A percentile compares a stretch with the other conserved stretches of the same genome.
These are phyloP conservation scores for Abrostola triplasia DNA, from an alignment of 2,888 invertebrate genomes.

Conservation along the genomic window DNA sequence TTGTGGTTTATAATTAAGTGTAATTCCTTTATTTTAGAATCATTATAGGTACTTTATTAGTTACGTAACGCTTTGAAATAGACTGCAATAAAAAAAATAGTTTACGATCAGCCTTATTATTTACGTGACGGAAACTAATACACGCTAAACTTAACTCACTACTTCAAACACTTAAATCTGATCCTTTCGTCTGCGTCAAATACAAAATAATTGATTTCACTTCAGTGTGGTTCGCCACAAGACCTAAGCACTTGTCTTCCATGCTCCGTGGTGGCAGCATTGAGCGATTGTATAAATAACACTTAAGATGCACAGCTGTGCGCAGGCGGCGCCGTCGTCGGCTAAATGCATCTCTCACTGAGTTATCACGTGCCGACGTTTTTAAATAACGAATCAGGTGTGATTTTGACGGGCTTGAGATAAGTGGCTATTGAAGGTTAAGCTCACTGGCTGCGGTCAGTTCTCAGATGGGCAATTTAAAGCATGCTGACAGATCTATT, in stretches of 20 bases:
- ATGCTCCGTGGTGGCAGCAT: background rate
- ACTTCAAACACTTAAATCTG: too few species aligned
- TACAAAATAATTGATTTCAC: background rate
- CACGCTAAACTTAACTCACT: background rate
- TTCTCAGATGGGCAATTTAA: background rate
- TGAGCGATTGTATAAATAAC: slow-evolving; percentile 6
- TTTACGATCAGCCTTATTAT: too few species aligned
- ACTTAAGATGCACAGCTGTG: slow-evolving; percentile 34
- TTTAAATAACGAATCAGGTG: slow-evolving; percentile 20
- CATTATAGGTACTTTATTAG: too few species aligned
- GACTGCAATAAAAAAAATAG: too few species aligned
- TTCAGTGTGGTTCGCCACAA: background rate
- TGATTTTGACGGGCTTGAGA: background rate
- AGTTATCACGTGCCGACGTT: slow-evolving; percentile 3
- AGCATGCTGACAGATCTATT: background rate
- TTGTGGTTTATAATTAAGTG: too few species aligned
- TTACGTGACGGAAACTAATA: too few species aligned
- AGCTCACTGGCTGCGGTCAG: background rate
- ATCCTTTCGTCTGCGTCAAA: background rate
- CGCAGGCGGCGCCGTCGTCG: slow-evolving; percentile 13
- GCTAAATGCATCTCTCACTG: slow-evolving; percentile 16
- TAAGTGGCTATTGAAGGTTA: slow-evolving; percentile 2
- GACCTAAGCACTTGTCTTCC: slow-evolving; percentile 1
- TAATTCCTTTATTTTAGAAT: too few species aligned
- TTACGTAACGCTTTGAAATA: too few species aligned